Evolutionary conservation across 2,888 invertebrate species (phyloP).

Genomic region (Drosophila falleni): DNA sequence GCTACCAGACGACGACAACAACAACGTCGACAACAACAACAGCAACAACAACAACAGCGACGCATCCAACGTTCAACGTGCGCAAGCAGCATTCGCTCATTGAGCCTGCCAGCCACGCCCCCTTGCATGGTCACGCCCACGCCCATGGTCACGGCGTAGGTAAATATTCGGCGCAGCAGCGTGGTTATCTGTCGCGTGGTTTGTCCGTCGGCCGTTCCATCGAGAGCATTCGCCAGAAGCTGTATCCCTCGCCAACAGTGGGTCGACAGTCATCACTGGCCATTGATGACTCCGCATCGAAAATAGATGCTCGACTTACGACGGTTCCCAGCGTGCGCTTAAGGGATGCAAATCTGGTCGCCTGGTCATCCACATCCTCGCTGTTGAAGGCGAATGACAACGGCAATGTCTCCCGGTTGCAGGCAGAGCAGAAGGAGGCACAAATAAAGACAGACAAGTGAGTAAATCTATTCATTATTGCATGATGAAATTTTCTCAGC

Average conservation of each 20-base stretch:
- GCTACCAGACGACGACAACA: slow-evolving; percentile 67
- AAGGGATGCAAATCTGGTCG: slow-evolving; percentile 52
- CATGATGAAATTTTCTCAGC: neutral
- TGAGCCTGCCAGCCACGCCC: slow-evolving; percentile 59
- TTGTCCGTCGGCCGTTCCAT: slow-evolving; percentile 79
- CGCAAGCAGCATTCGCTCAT: slow-evolving; percentile 80
- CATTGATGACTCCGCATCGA: slow-evolving; percentile 37
- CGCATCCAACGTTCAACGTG: slow-evolving; percentile 28
- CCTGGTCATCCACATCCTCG: slow-evolving; percentile 78
- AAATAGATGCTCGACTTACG: slow-evolving; percentile 28
- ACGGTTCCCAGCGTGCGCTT: slow-evolving; percentile 33
- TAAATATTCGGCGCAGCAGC: slow-evolving; percentile 62
- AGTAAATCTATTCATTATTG: slow-evolving; percentile 23
- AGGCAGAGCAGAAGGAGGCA: slow-evolving; percentile 30
- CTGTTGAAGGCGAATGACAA: slow-evolving; percentile 55
- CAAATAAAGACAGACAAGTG: slow-evolving; percentile 42
- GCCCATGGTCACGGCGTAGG: slow-evolving; percentile 39
- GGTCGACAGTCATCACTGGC: slow-evolving; percentile 52
- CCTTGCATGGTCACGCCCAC: slow-evolving; percentile 40
- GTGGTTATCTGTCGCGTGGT: slow-evolving; percentile 73
- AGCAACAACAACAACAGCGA: slow-evolving; percentile 10
- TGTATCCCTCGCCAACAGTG: slow-evolving; percentile 49
- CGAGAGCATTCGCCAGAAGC: slow-evolving; percentile 73
- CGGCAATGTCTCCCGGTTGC: slow-evolving; percentile 6
- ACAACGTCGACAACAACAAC: slow-evolving; percentile 21